A percentile compares a stretch with the other conserved stretches of the same genome.
These are phyloP conservation scores for Cheilosia pagana DNA, from an alignment of 2,888 invertebrate species.

Conservation along the genomic window DNA sequence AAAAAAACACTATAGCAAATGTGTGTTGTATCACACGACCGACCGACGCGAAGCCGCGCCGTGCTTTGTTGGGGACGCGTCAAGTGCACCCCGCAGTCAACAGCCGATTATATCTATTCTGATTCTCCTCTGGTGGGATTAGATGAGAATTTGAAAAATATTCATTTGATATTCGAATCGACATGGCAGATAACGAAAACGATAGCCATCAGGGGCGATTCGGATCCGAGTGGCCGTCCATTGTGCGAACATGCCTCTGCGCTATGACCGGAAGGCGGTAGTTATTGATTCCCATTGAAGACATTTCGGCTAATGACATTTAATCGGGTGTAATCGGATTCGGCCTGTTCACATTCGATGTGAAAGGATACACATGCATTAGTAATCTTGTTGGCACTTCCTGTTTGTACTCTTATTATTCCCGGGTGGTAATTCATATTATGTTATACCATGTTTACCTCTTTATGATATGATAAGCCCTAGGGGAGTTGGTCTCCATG, in stretches of 20 bases:
- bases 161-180: constrained; percentile 8
- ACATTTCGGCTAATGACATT: neutral
- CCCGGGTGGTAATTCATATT: too few species aligned
- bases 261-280: neutral
- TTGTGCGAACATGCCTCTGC: too few species aligned
- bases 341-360: neutral
- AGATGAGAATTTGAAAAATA: constrained; percentile 9
- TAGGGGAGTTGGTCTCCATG: too few species aligned
- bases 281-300: neutral
- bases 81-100: constrained; percentile 13
- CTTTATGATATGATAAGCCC: too few species aligned
- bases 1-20: neutral
- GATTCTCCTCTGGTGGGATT: constrained; percentile 5
- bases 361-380: neutral
- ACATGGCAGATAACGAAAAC: neutral
- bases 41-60: neutral
- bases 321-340: neutral
- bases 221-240: neutral
- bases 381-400: too few species aligned
- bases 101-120: constrained; percentile 10
- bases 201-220: neutral
- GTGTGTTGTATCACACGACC: neutral
- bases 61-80: neutral
- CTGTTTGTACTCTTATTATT: too few species aligned
- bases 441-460: too few species aligned